phyloP scores from a whole-genome alignment of 1,140 invertebrate genomes.

The Drosophila repletoides region DNA sequence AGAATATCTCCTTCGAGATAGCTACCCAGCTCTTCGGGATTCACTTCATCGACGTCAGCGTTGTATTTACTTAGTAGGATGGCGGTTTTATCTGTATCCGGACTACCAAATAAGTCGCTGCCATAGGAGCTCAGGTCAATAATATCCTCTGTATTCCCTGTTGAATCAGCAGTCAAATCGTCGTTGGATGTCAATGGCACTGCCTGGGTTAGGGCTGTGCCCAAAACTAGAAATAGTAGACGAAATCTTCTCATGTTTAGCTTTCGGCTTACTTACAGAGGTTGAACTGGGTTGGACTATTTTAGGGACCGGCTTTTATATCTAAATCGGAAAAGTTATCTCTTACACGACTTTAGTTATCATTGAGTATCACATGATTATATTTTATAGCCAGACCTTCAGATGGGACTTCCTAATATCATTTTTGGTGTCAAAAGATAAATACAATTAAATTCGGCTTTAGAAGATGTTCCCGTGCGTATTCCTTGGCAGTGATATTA shows the following conservation, averaged over 20 bases:
- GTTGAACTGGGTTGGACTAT: neutral
- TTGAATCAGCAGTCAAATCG: neutral
- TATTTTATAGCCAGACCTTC: constrained; percentile 2
- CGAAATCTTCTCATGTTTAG: constrained; percentile 84
- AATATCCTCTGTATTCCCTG: neutral
- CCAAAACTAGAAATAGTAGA: constrained; percentile 61
- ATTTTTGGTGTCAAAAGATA: too few species aligned
- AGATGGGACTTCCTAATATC: too few species aligned
- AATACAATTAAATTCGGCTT: too few species aligned
- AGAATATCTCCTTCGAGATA: constrained; percentile 90
- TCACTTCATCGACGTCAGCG: constrained; percentile 83
- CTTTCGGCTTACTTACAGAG: constrained; percentile 11
- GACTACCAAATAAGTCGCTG: constrained; percentile 26
- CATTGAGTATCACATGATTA: neutral
- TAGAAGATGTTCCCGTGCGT: too few species aligned
- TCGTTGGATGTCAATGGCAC: neutral
- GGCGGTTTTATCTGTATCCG: constrained; percentile 58
- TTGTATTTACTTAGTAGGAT: constrained; percentile 84
- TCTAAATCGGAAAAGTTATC: neutral
- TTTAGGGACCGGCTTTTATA: constrained; percentile 3
- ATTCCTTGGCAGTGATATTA: neutral
- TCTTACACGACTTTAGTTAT: neutral
- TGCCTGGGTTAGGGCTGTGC: constrained; percentile 63
- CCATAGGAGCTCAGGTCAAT: constrained; percentile 55
- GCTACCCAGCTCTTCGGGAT: constrained; percentile 88